Percentiles rank a stretch among this genome's conserved stretches.
Evolutionary conservation across 2,113 vertebrate species (phyloP).

Genomic region (mouse (Mus musculus)): DNA sequence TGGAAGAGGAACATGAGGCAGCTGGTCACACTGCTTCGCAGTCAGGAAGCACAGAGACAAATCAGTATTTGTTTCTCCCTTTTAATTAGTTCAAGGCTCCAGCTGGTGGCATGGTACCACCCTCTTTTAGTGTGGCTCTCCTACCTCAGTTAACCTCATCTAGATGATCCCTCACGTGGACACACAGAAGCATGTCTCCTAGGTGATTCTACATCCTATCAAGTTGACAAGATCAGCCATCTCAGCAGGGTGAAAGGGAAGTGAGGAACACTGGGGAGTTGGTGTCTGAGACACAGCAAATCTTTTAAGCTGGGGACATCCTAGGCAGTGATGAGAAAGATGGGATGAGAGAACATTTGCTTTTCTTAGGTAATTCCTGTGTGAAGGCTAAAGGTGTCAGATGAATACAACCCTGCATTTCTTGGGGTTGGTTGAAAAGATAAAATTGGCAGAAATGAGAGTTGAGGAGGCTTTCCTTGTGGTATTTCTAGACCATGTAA

Average conservation of each 20-base stretch:
- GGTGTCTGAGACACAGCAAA: not conserved
- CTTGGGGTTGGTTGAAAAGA: not conserved
- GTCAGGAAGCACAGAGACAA: not conserved
- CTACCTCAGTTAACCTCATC: not conserved
- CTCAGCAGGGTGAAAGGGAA: not conserved
- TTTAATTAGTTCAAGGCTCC: not conserved
- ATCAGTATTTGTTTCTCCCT: not conserved
- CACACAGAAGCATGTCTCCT: not conserved
- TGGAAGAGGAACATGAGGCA: too few species aligned
- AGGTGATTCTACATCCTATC: not conserved
- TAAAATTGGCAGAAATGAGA: not conserved
- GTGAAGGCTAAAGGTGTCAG: not conserved
- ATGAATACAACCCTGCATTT: not conserved
- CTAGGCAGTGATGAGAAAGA: not conserved
- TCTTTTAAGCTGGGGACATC: not conserved
- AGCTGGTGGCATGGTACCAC: not conserved
- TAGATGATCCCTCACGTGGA: not conserved
- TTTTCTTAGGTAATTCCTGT: not conserved
- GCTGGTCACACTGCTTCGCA: not conserved
- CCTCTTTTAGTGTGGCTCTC: not conserved
- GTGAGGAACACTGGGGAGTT: too few species aligned
- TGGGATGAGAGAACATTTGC: not conserved
- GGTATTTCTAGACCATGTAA: slow-evolving; percentile 37
- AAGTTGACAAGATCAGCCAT: not conserved
- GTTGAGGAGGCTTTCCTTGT: not conserved